phyloP scores from a whole-genome alignment of 2,797 vertebrate species.

The Menidia menidia region DNA sequence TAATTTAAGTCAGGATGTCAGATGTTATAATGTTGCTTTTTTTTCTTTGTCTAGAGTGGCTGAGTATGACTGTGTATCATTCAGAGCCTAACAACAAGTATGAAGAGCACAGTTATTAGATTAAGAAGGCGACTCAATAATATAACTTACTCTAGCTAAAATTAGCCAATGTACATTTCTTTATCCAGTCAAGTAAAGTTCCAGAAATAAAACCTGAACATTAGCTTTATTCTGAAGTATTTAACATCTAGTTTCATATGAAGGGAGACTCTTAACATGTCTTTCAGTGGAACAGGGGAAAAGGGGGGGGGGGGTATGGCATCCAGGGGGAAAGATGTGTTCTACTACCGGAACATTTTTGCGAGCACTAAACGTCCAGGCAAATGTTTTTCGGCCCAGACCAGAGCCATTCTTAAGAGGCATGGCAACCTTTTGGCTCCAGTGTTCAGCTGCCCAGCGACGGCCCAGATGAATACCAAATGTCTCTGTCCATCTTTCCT shows the following conservation, averaged over 20 bases:
- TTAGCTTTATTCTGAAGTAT: neutral
- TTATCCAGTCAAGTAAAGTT: too few relatives aligned
- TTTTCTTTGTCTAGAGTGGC: slow-evolving; percentile 2
- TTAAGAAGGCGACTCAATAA: neutral
- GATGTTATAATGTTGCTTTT: slow-evolving; percentile 10
- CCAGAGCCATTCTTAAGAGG: slow-evolving; percentile 50
- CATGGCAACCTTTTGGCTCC: slow-evolving; percentile 65
- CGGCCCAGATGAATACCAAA: slow-evolving; percentile 55
- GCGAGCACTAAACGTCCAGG: slow-evolving; percentile 32
- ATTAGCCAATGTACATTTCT: neutral
- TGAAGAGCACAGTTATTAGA: neutral
- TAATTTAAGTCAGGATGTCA: slow-evolving; percentile 1
- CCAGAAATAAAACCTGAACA: too few relatives aligned
- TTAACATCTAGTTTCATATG: neutral
- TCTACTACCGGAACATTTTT: slow-evolving; percentile 12
- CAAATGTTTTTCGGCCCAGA: slow-evolving; percentile 47
- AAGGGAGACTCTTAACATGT: neutral
- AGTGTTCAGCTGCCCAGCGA: slow-evolving; percentile 54
- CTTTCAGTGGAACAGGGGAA: neutral
- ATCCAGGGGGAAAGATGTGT: neutral
- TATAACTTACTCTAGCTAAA: neutral
- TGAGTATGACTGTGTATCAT: neutral
- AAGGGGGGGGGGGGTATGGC: too few relatives aligned
- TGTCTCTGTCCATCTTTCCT: slow-evolving; percentile 45
- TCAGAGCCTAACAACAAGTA: neutral